A percentile compares a stretch with the other conserved stretches of the same genome.
Evolutionary conservation across 2,888 invertebrate species (phyloP).

Genomic region (Noctua pronuba): DNA sequence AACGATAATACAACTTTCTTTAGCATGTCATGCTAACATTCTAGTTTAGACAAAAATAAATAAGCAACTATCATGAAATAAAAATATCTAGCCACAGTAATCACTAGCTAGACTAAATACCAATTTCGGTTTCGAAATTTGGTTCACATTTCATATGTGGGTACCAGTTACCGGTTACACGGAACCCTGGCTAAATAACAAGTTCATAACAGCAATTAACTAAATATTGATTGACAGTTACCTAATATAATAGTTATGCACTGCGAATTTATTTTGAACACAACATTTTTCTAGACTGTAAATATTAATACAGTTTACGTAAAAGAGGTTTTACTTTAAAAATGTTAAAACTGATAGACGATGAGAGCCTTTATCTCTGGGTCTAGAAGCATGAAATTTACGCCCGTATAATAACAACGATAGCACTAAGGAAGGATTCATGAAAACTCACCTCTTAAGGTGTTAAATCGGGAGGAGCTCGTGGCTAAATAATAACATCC

Average conservation of each 20-base stretch:
- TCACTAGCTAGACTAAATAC: constrained; percentile 8
- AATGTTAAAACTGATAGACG: not conserved
- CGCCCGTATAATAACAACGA: not conserved
- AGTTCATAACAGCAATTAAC: constrained; percentile 36
- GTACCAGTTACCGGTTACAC: constrained; percentile 6
- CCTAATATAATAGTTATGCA: constrained; percentile 42
- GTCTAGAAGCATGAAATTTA: not conserved
- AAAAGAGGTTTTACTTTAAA: not conserved
- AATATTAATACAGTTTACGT: not conserved
- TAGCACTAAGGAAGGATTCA: not conserved
- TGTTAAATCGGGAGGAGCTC: not conserved
- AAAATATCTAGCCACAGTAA: not conserved
- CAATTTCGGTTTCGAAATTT: constrained; percentile 17
- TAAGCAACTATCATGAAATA: not conserved
- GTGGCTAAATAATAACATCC: no score
- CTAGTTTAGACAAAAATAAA: not conserved
- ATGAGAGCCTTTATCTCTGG: not conserved
- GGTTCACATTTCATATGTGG: constrained; percentile 7
- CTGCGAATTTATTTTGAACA: not conserved
- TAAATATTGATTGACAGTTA: constrained; percentile 43
- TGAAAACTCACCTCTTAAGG: not conserved
- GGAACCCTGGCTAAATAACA: constrained; percentile 18
- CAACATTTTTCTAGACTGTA: not conserved
- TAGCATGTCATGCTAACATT: not conserved
- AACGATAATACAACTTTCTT: not conserved